These are phyloP conservation scores for Scytalopus superciliaris DNA, from an alignment of 2,113 vertebrate genomes.

Conservation along the genomic window DNA sequence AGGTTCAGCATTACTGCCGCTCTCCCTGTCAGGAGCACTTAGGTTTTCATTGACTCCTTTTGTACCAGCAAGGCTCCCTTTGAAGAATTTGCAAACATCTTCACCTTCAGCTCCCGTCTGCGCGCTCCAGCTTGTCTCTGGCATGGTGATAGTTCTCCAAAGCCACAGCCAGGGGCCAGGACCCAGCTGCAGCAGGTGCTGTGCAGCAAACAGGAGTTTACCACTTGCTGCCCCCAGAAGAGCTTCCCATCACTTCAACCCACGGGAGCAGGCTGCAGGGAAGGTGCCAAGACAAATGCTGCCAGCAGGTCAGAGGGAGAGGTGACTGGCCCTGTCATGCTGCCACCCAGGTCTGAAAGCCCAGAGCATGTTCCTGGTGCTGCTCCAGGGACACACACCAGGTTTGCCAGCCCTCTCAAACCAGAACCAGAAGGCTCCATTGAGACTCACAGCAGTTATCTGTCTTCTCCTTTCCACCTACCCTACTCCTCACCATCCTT, in stretches of 20 bases:
- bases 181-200: not conserved
- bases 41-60: conserved; percentile 39
- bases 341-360: not conserved
- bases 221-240: not conserved
- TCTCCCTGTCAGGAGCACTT: conserved; percentile 23
- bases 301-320: rapidly evolving
- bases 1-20: conserved; percentile 33
- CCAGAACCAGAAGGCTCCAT: rapidly evolving
- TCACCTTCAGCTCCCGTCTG: conserved; percentile 33
- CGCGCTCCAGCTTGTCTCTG: rapidly evolving
- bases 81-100: conserved; percentile 32
- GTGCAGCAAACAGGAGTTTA: not conserved
- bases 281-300: not conserved
- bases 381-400: not conserved
- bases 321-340: rapidly evolving
- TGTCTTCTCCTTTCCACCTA: not conserved
- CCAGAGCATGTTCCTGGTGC: rapidly evolving
- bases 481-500: rapidly evolving
- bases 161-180: not conserved
- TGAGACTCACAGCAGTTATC: not conserved
- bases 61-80: not conserved
- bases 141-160: rapidly evolving
- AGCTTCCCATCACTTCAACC: not conserved
- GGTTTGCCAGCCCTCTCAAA: not conserved
- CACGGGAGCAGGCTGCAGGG: not conserved